Evolutionary conservation across 1,140 invertebrate genomes (phyloP).

Genomic region (Heliothis virescens): DNA sequence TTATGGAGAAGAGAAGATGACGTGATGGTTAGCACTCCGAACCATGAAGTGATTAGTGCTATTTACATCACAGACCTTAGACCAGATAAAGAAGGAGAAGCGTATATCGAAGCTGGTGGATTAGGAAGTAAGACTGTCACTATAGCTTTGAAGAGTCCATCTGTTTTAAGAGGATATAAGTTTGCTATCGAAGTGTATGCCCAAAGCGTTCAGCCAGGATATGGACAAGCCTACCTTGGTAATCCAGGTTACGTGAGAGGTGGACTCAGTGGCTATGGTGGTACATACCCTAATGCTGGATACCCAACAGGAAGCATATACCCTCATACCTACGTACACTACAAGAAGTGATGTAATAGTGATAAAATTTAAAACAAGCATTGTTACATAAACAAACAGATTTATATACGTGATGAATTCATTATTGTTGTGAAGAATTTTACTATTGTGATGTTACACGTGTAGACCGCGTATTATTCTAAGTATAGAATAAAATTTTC

Average conservation of each 20-base stretch:
- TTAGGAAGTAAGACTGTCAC: constrained; percentile 44
- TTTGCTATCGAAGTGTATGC: constrained; percentile 41
- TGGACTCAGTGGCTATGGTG: constrained; percentile 21
- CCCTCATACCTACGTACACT: neutral
- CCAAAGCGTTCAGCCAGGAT: neutral
- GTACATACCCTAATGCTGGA: neutral
- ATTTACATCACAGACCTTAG: constrained; percentile 46
- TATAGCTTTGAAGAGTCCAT: constrained; percentile 45
- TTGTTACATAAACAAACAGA: too few relatives aligned
- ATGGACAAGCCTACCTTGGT: neutral
- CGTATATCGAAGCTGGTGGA: constrained; percentile 46
- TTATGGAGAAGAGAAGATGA: constrained; percentile 38
- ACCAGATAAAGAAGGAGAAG: constrained; percentile 48
- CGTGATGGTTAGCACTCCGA: constrained; percentile 25
- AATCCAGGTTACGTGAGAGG: neutral
- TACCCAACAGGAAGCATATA: constrained; percentile 1
- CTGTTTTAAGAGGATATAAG: constrained; percentile 46
- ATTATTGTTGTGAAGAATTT: too few relatives aligned
- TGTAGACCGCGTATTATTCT: too few relatives aligned
- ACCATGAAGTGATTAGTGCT: constrained; percentile 37
- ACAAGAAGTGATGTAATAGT: neutral
- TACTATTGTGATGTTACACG: too few relatives aligned
- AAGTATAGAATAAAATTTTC: too few relatives aligned
- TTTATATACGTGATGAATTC: too few relatives aligned
- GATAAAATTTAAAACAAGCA: neutral